Evolutionary conservation across 2,797 vertebrate genomes (phyloP), one percentile per base, ranked within the genome.

Genomic region (Acipenser oxyrinchus): DNA sequence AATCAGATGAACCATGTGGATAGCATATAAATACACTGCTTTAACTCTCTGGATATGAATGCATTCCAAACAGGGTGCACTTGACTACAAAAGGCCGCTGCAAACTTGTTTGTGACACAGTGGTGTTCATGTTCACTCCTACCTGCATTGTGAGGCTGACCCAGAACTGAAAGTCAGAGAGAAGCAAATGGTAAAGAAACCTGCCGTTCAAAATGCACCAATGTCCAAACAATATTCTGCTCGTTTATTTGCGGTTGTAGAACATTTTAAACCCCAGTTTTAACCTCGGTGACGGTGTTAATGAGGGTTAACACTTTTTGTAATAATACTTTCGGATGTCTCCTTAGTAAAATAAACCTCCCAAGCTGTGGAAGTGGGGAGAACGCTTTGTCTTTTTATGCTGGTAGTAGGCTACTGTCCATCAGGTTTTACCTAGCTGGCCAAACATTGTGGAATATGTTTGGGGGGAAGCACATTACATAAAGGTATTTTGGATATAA

Each of bases 401-500:
- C 37, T 37, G 37, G 2, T 13, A 4, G 12, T 58, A 58, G 12
- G 8, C 15, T 11, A 13, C 12, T 13, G 55, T 58, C 55, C 55
- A 7, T 58, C 55, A 58, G 55, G 55, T 11, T 58, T 58, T 58
- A 58, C 10, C 75, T 72, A 13, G 0, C 12, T 49, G 62, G 11
- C 10, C 10, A 10, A 37, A 6, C 50, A 7, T 63, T 63, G 13
- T 49, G 51, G n/a, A n/a, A 64, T 64, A 51, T 11, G 49, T 79
- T 78, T 78, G 59, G 66, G 64, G 75, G 77, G 74, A 4, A 58
- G 67, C 73, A 64, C 74, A 77, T 23, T 61, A 60, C 66, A 15
- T 61, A 87, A 86, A 85, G 91, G 92, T 95, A 95, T 96, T 96
- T 97, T 96, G 92, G 93, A 92, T 93, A 94, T 90, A 91, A 88